Percentiles rank a stretch among this genome's conserved stretches.
Evolutionary conservation across 2,113 vertebrate species (phyloP).

Genomic region (Coptodon rendalli): DNA sequence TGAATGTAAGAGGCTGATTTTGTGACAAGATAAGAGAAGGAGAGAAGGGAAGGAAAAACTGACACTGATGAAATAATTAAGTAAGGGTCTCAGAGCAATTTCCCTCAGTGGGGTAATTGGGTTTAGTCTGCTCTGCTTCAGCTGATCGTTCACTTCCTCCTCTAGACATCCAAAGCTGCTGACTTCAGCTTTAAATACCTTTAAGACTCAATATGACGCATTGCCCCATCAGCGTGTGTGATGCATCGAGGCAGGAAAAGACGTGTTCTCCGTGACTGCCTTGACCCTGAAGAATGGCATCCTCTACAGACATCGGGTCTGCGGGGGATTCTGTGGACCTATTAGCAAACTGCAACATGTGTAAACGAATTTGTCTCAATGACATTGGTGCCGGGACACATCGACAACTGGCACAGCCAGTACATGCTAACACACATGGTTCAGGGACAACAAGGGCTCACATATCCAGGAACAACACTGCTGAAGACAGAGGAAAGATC

Average conservation of each 20-base stretch:
- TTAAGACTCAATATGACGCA: not conserved
- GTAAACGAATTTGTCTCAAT: constrained; percentile 9
- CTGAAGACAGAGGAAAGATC: not conserved
- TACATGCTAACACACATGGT: constrained; percentile 16
- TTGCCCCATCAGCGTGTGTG: constrained; percentile 5
- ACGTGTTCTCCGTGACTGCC: not conserved
- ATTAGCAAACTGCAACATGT: constrained; percentile 20
- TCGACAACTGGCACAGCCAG: not conserved
- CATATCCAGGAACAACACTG: not conserved
- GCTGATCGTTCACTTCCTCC: constrained; percentile 18
- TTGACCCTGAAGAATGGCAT: constrained; percentile 3
- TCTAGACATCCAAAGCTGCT: constrained; percentile 32
- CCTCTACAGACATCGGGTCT: not conserved
- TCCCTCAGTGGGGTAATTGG: not conserved
- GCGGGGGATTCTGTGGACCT: not conserved
- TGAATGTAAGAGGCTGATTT: not conserved
- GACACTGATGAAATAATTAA: constrained; percentile 1
- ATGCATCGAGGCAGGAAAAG: not conserved
- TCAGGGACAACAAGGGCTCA: constrained; percentile 12
- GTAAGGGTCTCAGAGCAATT: not conserved
- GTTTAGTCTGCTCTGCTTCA: not conserved
- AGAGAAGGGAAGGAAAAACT: not conserved
- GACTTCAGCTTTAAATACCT: constrained; percentile 17
- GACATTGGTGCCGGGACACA: constrained; percentile 16
- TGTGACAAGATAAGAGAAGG: not conserved